A percentile compares a stretch with the other conserved stretches of the same genome.
Evolutionary conservation across 92 coral and sea anemone genomes (phyloP).

Genomic region (Phymanthus crucifer): DNA sequence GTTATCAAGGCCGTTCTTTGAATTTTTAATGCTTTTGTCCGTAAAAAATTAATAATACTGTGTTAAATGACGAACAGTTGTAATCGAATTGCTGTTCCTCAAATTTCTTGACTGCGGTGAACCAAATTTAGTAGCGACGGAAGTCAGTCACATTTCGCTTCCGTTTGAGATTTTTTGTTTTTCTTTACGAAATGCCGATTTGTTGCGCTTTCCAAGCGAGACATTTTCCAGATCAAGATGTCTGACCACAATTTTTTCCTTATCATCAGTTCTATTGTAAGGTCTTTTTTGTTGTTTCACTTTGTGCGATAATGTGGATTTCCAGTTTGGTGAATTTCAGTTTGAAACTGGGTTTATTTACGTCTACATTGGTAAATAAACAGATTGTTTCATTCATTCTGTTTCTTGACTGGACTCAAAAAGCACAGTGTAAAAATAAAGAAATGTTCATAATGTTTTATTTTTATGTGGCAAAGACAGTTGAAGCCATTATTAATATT

Average conservation of each 20-base stretch:
- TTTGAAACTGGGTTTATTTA: not conserved
- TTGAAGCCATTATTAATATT: not conserved
- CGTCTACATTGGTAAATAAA: not conserved
- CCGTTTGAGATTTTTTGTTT: constrained; percentile 22
- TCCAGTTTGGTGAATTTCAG: not conserved
- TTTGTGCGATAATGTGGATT: not conserved
- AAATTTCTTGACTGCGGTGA: not conserved
- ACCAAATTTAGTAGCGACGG: constrained; percentile 20
- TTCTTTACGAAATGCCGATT: constrained; percentile 3
- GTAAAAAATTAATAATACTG: constrained; percentile 57
- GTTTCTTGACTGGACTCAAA: not conserved
- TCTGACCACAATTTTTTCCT: constrained; percentile 14
- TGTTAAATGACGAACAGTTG: constrained; percentile 28
- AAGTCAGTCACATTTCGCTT: constrained; percentile 21
- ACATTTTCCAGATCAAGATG: not conserved
- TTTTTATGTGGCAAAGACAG: not conserved
- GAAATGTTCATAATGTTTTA: constrained; percentile 6
- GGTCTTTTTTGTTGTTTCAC: not conserved
- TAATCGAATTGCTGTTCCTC: constrained; percentile 7
- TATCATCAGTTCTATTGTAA: not conserved
- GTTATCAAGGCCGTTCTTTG: constrained; percentile 33
- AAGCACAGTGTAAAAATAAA: not conserved
- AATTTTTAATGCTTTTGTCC: constrained; percentile 71
- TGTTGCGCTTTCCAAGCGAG: not conserved
- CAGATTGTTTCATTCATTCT: not conserved